Conservation (phyloP, 92 coral and sea anemone genomes). For the Porites lobata region DNA sequence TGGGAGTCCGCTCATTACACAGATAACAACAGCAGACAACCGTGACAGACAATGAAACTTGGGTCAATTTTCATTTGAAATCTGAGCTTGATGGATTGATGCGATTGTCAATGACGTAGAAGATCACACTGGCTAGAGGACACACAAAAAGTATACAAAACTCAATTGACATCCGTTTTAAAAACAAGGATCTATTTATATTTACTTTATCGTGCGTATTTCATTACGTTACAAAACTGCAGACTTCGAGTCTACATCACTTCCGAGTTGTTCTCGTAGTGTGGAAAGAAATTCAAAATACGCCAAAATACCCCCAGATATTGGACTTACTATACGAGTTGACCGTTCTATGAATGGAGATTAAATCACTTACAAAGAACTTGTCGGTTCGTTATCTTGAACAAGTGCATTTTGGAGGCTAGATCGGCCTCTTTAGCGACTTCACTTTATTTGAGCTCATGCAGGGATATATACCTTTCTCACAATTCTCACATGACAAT, state of each 20-base stretch:
- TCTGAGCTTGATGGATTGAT: background rate
- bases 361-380: background rate
- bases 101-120: background rate
- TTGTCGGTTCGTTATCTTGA: background rate
- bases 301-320: background rate
- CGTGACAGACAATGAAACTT: background rate
- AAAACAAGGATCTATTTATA: background rate
- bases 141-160: background rate
- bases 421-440: background rate
- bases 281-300: constrained; percentile 27
- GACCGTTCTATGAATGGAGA: background rate
- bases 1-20: background rate
- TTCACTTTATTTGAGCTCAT: background rate
- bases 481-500: background rate
- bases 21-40: background rate
- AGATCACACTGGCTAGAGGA: background rate
- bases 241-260: constrained; percentile 30
- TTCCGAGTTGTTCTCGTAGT: constrained; percentile 30
- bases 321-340: background rate
- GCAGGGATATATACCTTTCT: background rate
- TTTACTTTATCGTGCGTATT: background rate
- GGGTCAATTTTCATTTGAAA: background rate
- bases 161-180: background rate
- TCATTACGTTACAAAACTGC: background rate
- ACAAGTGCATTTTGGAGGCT: background rate